phyloP scores from a whole-genome alignment of 2,888 invertebrate species.

The Meloe dianella region DNA sequence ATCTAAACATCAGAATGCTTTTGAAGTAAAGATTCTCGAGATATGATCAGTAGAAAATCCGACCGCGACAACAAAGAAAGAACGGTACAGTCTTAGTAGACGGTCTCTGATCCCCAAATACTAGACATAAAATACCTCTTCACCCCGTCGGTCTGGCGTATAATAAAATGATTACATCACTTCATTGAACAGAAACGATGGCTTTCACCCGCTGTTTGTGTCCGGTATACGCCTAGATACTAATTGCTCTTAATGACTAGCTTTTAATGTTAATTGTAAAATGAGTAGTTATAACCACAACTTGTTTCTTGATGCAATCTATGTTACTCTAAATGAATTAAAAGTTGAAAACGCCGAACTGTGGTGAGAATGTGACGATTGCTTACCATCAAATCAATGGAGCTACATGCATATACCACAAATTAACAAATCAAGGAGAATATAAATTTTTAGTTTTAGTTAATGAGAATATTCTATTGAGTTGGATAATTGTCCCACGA shows the following conservation, averaged over 20 bases:
- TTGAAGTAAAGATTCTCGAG: conserved; percentile 46
- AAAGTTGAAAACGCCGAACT: conserved; percentile 39
- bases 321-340: conserved; percentile 44
- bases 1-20: conserved; percentile 49
- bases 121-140: conserved; percentile 46
- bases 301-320: conserved; percentile 49
- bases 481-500: conserved; percentile 54
- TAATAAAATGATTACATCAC: conserved; percentile 55
- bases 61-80: conserved; percentile 43
- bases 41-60: conserved; percentile 44
- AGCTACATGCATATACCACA: conserved; percentile 27
- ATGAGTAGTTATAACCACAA: conserved; percentile 47
- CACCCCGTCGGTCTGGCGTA: conserved; percentile 47
- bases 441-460: conserved; percentile 51
- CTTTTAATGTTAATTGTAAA: conserved; percentile 52
- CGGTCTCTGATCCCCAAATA: conserved; percentile 44
- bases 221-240: conserved; percentile 40
- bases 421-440: conserved; percentile 43
- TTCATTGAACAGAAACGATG: conserved; percentile 53
- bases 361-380: conserved; percentile 21
- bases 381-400: conserved; percentile 14
- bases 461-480: conserved; percentile 55
- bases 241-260: conserved; percentile 52
- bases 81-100: conserved; percentile 43
- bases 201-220: conserved; percentile 46